Evolutionary conservation across 2,888 invertebrate genomes (phyloP), one percentile per base, ranked within the genome.

Genomic region (Aromia moschata): DNA sequence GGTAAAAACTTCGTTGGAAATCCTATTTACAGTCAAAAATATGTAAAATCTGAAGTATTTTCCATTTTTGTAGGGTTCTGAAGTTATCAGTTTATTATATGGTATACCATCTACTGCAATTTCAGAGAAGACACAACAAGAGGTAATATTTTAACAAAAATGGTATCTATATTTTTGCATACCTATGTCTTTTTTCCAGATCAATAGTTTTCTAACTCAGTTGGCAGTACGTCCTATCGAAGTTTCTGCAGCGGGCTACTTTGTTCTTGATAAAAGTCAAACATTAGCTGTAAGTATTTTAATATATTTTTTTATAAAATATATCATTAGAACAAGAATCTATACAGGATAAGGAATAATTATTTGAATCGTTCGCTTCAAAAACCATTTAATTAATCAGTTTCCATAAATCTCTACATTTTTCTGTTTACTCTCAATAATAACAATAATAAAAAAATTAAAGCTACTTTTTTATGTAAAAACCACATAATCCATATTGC

Each of bases 221-320:
- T 54, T 74, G 54, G 60, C 65, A 37, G 67, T 63, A 1, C 60
- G 67, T 5, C 73, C 73, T 4, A 60, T 73, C 17, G 65, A 71
- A 36, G 67, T 74, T 14, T 71, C 72, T 10, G 74, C 75, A 11
- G 71, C 70, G 16, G 75, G 74, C 14, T 74, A 67, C 49, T 74
- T 73, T 44, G 68, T 67, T 25, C 67, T 74, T 60, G 74, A 75
- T 47, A 73, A 73, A 53, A 59, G 63, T 9, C 70, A 72, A 56
- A 67, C 71, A 46, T 60, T 71, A 36, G 68, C 71, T 37, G 75
- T 75, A 69, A 74, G 73, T 69, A 53, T 37, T 56, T 43, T 30
- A 33, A 49, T 38, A 31, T 30, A n/a, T n/a, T n/a, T 47, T 37
- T 47, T 47, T 37, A 18, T 18, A 47, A 47, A 47, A 47, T 47